Base-by-base conservation (phyloP, 2,113 vertebrate genomes). In the Stigmatopora argus region DNA sequence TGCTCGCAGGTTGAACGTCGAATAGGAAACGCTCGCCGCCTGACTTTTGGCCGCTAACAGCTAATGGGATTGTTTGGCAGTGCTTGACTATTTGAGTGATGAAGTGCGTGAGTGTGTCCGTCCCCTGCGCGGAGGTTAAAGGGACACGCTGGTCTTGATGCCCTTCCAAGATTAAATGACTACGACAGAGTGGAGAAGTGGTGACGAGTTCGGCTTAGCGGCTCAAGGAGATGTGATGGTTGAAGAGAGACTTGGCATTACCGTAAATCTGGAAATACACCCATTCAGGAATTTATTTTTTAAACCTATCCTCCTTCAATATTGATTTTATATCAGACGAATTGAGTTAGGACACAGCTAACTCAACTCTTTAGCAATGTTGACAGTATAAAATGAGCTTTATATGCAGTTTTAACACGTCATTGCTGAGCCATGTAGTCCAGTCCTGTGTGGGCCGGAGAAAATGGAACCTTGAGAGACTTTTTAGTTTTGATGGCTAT, bases 1-100 rank as follows among this genome's bases (percentile, higher is more conserved):
- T 73, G 81, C 75, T 66, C 67, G 70, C 74, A 59, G 66, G 72
- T 77, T 60, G 60, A 75, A 68, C 78, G 59, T 41, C 66, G 72
- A 66, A 72, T 51, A 68, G 73, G 64, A 72, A 81, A 74, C 74
- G 44, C 66, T 45, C n/a, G 62, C 8, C 46, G 62, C 21, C 15
- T 1, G 18, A 64, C 72, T 66, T 77, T 75, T 73, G 74, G 69
- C 73, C 67, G 55, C 44, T 9, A 62, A 45, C 38, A 61, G 73
- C 77, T 88, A 87, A 90, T 84, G 80, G 76, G 83, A 87, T 88
- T 86, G 86, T 87, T 87, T 89, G 88, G 88, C 85, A 80, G 72
- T 72, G 66, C 60, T 45, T 12, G 71, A 26, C 57, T 72, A 61
- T 53, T 83, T 85, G 84, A 88, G 85, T 81, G 87, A 89, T 89